These are phyloP conservation scores for Cremastinae sp. DNA, from an alignment of 2,888 invertebrate species.

Conservation along the genomic window DNA sequence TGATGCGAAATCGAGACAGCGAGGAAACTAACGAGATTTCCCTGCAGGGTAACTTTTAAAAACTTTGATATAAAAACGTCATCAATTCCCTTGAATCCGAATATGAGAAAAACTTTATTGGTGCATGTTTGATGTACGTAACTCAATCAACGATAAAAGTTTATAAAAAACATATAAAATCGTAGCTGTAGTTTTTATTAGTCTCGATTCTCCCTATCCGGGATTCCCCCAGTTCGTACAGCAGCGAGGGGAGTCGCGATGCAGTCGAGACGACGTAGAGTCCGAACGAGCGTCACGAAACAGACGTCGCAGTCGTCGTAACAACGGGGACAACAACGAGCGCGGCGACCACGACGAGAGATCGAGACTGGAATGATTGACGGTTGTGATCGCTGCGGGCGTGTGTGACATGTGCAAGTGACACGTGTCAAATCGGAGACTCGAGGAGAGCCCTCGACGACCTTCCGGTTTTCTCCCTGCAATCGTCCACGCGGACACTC, in stretches of 20 bases:
- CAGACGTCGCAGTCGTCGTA: slow-evolving; percentile 57
- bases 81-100: too few species aligned
- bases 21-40: background rate
- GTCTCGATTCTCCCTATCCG: slow-evolving; percentile 4
- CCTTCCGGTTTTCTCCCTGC: slow-evolving; percentile 47
- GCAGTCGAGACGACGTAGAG: slow-evolving; percentile 18
- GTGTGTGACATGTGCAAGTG: slow-evolving; percentile 63
- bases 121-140: too few species aligned
- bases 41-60: too few species aligned
- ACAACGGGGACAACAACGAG: slow-evolving; percentile 7
- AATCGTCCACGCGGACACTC: slow-evolving; percentile 25
- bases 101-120: too few species aligned
- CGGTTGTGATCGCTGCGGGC: slow-evolving; percentile 53
- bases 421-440: slow-evolving; percentile 61
- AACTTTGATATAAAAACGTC: too few species aligned
- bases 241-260: slow-evolving; percentile 16
- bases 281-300: slow-evolving; percentile 23
- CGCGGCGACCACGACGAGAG: slow-evolving; percentile 32
- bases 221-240: slow-evolving; percentile 16
- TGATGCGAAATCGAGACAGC: background rate
- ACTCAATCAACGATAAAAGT: too few species aligned
- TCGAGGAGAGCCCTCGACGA: slow-evolving; percentile 50
- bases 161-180: too few species aligned
- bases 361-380: slow-evolving; percentile 64
- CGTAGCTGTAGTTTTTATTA: too few species aligned